Evolutionary conservation across 2,888 invertebrate genomes (phyloP).

Genomic region (Acrocyrtus sp.): DNA sequence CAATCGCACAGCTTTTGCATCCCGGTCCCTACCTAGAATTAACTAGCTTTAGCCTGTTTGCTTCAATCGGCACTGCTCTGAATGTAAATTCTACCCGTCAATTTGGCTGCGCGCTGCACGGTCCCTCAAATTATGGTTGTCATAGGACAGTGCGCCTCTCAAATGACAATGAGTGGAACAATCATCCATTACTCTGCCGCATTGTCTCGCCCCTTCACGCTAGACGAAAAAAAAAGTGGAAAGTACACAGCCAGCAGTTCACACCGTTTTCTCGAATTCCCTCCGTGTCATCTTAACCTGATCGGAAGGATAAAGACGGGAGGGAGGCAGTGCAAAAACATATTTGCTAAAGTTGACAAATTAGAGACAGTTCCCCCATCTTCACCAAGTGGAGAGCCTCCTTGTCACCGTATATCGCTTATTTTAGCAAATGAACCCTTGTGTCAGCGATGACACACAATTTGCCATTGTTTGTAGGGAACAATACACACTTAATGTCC

Average conservation of each 20-base stretch:
- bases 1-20: not conserved
- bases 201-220: not conserved
- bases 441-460: slow-evolving; percentile 19
- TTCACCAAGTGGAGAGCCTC: too few relatives aligned
- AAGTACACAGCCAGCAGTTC: too few relatives aligned
- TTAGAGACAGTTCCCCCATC: not conserved
- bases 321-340: too few relatives aligned
- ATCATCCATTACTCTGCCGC: not conserved
- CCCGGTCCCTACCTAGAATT: too few relatives aligned
- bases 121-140: not conserved
- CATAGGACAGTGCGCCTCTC: not conserved
- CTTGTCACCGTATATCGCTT: too few relatives aligned
- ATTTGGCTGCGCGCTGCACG: not conserved
- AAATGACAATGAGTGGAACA: not conserved
- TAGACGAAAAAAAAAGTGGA: not conserved
- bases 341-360: not conserved
- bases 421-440: slow-evolving; percentile 26
- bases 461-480: slow-evolving; percentile 22
- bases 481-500: slow-evolving; percentile 2
- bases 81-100: not conserved
- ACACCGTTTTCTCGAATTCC: too few relatives aligned
- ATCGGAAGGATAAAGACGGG: too few relatives aligned
- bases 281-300: too few relatives aligned
- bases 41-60: too few relatives aligned
- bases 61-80: too few relatives aligned